A percentile compares a stretch with the other conserved stretches of the same genome.
Evolutionary conservation across 2,113 vertebrate species (phyloP).

Genomic region (Lipophrys pholis): DNA sequence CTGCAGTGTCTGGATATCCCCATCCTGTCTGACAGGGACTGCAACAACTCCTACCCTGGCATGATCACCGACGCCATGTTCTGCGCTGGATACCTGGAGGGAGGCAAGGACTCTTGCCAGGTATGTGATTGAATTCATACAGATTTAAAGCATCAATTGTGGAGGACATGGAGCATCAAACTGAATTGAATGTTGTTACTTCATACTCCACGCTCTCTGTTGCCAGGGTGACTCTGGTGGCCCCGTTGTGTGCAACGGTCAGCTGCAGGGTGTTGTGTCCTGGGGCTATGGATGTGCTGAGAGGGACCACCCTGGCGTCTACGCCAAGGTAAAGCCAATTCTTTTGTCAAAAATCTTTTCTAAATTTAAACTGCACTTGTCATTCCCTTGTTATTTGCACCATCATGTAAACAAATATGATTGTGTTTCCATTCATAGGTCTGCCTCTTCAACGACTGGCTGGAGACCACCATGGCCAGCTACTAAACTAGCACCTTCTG

Average conservation of each 20-base stretch:
- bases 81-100: constrained; percentile 85
- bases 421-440: constrained; percentile 53
- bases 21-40: constrained; percentile 79
- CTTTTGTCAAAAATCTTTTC: too few species aligned
- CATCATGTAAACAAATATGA: not conserved
- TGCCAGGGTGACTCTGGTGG: constrained; percentile 87
- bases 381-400: too few species aligned
- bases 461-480: constrained; percentile 62
- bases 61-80: constrained; percentile 86
- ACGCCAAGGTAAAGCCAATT: constrained; percentile 67
- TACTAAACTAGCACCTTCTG: constrained; percentile 48
- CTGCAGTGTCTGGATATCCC: constrained; percentile 86
- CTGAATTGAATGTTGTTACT: too few species aligned
- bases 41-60: constrained; percentile 80
- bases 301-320: constrained; percentile 80
- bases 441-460: constrained; percentile 71
- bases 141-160: too few species aligned
- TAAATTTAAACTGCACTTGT: too few species aligned
- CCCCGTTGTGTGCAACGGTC: constrained; percentile 79
- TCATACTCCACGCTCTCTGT: not conserved
- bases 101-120: constrained; percentile 89
- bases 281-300: constrained; percentile 84
- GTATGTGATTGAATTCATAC: constrained; percentile 35
- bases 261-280: constrained; percentile 85
- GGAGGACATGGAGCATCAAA: too few species aligned